phyloP scores from a whole-genome alignment of 23 tunicate species.

The Styela clava region DNA sequence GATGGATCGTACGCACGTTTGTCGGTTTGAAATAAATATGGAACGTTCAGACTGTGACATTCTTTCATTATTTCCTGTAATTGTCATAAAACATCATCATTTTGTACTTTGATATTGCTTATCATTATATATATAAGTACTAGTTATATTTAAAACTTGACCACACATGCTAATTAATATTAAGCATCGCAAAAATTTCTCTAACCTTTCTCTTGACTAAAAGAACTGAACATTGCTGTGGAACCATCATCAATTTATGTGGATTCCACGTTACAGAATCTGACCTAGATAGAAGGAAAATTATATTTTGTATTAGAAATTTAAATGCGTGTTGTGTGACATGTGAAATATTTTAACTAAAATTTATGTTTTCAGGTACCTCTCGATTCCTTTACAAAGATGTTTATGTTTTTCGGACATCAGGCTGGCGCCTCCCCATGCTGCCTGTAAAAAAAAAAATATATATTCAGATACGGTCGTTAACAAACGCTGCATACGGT shows the following conservation, averaged over 20 bases:
- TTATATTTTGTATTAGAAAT: not conserved
- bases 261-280: constrained; percentile 97
- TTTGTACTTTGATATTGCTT: not conserved
- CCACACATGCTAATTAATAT: too few species aligned
- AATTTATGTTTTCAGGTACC: too few species aligned
- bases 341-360: too few species aligned
- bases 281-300: constrained; percentile 49
- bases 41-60: constrained; percentile 41
- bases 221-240: constrained; percentile 71
- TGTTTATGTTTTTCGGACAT: constrained; percentile 68
- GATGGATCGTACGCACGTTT: constrained; percentile 78
- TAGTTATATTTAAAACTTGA: too few species aligned
- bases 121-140: too few species aligned
- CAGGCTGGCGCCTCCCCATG: constrained; percentile 83
- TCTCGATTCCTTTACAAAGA: constrained; percentile 53
- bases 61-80: constrained; percentile 50
- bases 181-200: too few species aligned
- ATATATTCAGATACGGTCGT: not conserved
- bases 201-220: constrained; percentile 63
- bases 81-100: not conserved
- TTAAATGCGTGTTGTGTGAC: too few species aligned
- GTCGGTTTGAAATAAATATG: constrained; percentile 89
- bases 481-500: not conserved
- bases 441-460: constrained; percentile 42
- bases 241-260: constrained; percentile 76